Evolutionary conservation across 2,113 vertebrate species (phyloP).

Genomic region (Phyllostomus hastatus): DNA sequence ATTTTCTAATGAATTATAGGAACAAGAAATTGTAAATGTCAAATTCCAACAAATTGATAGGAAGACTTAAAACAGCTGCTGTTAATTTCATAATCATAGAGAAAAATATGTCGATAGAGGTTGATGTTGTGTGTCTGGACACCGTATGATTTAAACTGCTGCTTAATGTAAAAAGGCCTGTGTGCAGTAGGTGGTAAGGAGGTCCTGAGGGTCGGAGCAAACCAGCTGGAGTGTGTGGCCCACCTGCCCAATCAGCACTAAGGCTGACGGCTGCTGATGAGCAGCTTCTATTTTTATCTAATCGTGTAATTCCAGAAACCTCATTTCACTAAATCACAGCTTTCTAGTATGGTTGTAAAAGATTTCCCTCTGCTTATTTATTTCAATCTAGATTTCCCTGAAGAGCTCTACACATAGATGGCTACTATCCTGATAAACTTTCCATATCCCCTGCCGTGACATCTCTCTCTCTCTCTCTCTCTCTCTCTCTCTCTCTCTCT

Average conservation of each 20-base stretch:
- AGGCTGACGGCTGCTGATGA: slow-evolving; percentile 51
- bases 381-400: not conserved
- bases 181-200: not conserved
- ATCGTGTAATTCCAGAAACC: slow-evolving; percentile 52
- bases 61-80: not conserved
- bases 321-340: slow-evolving; percentile 56
- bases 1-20: not conserved
- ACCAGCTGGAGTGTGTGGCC: not conserved
- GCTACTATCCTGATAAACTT: not conserved
- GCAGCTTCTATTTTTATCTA: slow-evolving; percentile 63
- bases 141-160: slow-evolving; percentile 9
- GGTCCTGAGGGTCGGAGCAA: not conserved
- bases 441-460: not conserved
- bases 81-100: not conserved
- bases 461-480: not conserved
- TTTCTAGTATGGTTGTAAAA: not conserved
- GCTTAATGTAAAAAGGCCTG: not conserved
- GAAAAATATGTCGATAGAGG: not conserved
- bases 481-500: too few relatives aligned
- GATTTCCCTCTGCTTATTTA: slow-evolving; percentile 15
- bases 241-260: not conserved
- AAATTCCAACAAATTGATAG: not conserved
- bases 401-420: not conserved
- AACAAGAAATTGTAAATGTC: not conserved
- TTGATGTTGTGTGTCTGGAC: not conserved